Evolutionary conservation across 1,140 invertebrate species (phyloP), one percentile per base, ranked within the genome.

Genomic region (Littorina saxatilis): DNA sequence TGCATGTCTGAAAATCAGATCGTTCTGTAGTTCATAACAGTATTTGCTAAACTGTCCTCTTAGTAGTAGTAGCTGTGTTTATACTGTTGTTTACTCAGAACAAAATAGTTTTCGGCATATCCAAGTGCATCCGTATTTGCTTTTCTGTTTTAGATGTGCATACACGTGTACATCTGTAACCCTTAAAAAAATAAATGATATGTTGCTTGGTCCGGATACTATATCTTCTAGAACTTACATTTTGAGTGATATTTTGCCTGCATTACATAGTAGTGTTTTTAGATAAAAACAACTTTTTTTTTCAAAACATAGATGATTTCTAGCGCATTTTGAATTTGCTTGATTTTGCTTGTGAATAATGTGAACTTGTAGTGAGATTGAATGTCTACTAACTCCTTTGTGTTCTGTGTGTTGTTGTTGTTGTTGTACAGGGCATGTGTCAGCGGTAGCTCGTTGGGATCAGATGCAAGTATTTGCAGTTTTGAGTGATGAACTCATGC

Each of bases 391-490:
- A 47, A 47, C 43, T 9, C 43, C 7, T 47, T 47, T 47, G 17
- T 47, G 7, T 47, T 47, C 7, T 47, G 66, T 39, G 35, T 20
- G 7, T 39, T 37, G 66, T 20, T 50, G 47, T 29, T 63, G 27
- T 63, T 68, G 66, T 39, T 68, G 37, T 35, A 37, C 66, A 68
- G 66, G 66, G 66, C 35, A 40, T 68, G 66, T 15, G 2, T 9
- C 66, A 68, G 32, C 37, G 35, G 37, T 11, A 39, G 66, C 66
- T 13, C 13, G 35, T 39, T 68, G 66, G 66, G 66, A 68, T 68
- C 32, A 68, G 39, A 68, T 68, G 66, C 66, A 68, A 68, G 66
- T 68, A 68, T 68, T 35, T 13, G 17, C 15, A 23, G 47, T 20
- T 50, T n/a, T n/a, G n/a, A n/a, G n/a, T n/a, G n/a, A n/a, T n/a